phyloP scores from a whole-genome alignment of 1,140 invertebrate species.

The Lepidurus apus region DNA sequence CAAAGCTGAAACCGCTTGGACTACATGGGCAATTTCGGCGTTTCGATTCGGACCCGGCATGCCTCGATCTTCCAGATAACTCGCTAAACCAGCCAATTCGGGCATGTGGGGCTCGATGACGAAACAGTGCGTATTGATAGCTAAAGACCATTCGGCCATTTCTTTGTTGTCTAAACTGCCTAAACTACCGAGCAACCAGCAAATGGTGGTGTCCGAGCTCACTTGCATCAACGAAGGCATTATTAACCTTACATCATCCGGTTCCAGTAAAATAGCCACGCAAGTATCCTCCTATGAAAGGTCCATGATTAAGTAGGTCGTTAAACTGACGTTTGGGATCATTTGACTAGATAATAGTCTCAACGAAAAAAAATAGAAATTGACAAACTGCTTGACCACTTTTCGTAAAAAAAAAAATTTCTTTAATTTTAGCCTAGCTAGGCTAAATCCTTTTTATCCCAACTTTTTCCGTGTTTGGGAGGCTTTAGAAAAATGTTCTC shows the following conservation, averaged over 20 bases:
- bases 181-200: constrained; percentile 33
- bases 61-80: constrained; percentile 25
- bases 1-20: constrained; percentile 33
- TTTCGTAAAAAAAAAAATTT: neutral
- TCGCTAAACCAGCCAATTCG: constrained; percentile 30
- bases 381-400: neutral
- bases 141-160: constrained; percentile 31
- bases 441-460: too few relatives aligned
- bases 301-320: neutral
- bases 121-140: constrained; percentile 27
- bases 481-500: neutral
- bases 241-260: constrained; percentile 23
- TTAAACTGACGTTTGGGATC: neutral
- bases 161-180: constrained; percentile 26
- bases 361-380: neutral
- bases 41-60: constrained; percentile 26
- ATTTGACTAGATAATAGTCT: neutral
- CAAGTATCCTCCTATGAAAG: neutral
- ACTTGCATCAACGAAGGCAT: constrained; percentile 29
- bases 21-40: constrained; percentile 33
- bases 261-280: constrained; percentile 29
- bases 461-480: too few relatives aligned
- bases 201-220: neutral
- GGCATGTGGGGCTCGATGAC: constrained; percentile 35
- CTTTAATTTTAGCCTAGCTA: too few relatives aligned